A percentile compares a stretch with the other conserved stretches of the same genome.
Evolutionary conservation across 2,797 vertebrate species (phyloP).

Genomic region (Botia kubotai): DNA sequence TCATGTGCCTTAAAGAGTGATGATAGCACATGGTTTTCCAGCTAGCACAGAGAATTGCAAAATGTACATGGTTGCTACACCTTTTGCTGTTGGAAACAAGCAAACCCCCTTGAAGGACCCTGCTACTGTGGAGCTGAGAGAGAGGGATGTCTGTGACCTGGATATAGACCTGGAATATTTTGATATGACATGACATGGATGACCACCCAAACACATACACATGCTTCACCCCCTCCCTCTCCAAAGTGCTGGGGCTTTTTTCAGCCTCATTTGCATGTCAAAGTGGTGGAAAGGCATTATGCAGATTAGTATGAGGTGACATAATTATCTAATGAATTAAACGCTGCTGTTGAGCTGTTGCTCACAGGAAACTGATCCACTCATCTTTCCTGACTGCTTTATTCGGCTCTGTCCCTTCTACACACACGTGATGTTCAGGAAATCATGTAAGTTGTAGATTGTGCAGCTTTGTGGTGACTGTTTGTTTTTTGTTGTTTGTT

Average conservation of each 20-base stretch:
- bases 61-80: conserved; percentile 79
- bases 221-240: conserved; percentile 65
- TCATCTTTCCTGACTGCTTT: background rate
- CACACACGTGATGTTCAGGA: no score
- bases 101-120: conserved; percentile 82
- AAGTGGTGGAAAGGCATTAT: conserved; percentile 83
- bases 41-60: conserved; percentile 78
- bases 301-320: conserved; percentile 93
- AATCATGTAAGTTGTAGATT: no score
- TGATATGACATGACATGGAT: conserved; percentile 84
- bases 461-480: no score
- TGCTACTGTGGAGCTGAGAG: conserved; percentile 75
- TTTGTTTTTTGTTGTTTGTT: no score
- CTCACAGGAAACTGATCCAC: conserved; percentile 33
- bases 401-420: no score
- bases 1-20: conserved; percentile 76
- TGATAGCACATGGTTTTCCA: conserved; percentile 76
- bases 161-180: conserved; percentile 68
- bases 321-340: conserved; percentile 96
- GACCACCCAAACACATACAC: conserved; percentile 81
- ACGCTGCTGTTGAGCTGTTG: conserved; percentile 83
- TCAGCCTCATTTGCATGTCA: conserved; percentile 93
- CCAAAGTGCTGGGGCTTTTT: conserved; percentile 79
- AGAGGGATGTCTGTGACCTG: conserved; percentile 78
- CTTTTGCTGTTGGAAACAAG: conserved; percentile 77